Evolutionary conservation across 2,797 vertebrate species (phyloP), one percentile per base, ranked within the genome.

Genomic region (Lacerta viridis): DNA sequence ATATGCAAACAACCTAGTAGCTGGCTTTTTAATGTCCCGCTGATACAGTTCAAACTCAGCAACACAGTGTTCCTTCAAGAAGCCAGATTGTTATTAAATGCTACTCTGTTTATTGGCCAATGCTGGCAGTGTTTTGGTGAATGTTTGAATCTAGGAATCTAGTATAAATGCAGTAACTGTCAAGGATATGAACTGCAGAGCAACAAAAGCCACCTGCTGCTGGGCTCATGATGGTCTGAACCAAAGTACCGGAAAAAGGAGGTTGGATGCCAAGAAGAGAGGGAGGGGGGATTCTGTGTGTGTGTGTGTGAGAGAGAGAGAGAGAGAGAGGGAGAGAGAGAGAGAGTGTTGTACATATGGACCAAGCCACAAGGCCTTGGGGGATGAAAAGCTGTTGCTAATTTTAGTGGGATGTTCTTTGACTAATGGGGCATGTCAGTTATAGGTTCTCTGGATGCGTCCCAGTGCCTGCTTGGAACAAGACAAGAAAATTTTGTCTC

Each of bases 161-260:
- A 94, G 93, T 96, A 94, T 96, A 96, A 95, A 96, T 94, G 95
- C 85, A 95, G 96, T 93, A 97, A 95, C 97, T 97, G 97, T 97
- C 97, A 97, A 94, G 96, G 96, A 97, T 97, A 97, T 94, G 96
- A 96, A 95, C 96, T 97, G 97, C 96, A 96, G 94, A 93, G 95
- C 97, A 98, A 98, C 97, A 96, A 93, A 97, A 97, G 95, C 97
- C 97, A 97, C 97, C 97, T 97, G 97, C 97, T 97, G 97, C 95
- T 85, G 94, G 95, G 94, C 95, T 96, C 93, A 92, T 91, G 95
- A 96, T 96, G 95, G 95, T 95, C 96, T 96, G 95, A 97, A 97
- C 95, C 94, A 91, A 94, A 97, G 94, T 91, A 90, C 97, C 33
- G 93, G 94, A 96, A 96, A 96, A 94, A 94, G 92, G 80, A 88